Conservation (phyloP, 1,140 invertebrate genomes). For the Pseudomyrmex sp. region DNA sequence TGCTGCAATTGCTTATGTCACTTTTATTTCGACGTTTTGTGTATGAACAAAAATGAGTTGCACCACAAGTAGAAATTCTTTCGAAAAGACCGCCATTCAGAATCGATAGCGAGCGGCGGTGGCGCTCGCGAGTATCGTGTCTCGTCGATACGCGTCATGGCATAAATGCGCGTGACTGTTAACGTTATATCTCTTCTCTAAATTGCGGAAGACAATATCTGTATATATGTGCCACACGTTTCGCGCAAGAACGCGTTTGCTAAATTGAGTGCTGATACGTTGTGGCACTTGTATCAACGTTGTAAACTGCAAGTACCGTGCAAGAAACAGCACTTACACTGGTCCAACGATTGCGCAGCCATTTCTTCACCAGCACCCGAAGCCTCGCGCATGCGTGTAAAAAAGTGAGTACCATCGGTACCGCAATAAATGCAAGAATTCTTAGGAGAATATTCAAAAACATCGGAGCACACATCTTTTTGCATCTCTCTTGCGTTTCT, state of each 20-base stretch:
- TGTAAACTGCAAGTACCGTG: not conserved
- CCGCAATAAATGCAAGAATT: not conserved
- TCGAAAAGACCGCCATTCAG: constrained; percentile 63
- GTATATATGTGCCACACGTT: not conserved
- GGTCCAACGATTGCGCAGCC: constrained; percentile 20
- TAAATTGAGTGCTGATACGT: constrained; percentile 6
- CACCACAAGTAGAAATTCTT: not conserved
- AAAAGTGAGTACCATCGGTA: constrained; percentile 54
- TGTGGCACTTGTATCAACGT: not conserved
- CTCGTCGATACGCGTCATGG: not conserved
- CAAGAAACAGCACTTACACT: constrained; percentile 20
- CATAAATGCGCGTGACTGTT: constrained; percentile 22
- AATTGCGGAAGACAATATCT: constrained; percentile 10
- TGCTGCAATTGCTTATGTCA: not conserved
- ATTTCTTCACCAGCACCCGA: constrained; percentile 16
- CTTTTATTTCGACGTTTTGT: no score
- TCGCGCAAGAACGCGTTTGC: not conserved
- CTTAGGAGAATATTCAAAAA: not conserved
- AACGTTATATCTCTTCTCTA: constrained; percentile 3
- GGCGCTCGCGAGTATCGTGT: constrained; percentile 52
- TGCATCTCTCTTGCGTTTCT: no score
- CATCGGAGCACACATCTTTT: not conserved
- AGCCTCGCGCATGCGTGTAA: constrained; percentile 54
- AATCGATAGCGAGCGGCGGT: constrained; percentile 36
- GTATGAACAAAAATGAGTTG: no score